phyloP scores from a whole-genome alignment of 2,797 vertebrate genomes.

The Coccyzus lansbergi region DNA sequence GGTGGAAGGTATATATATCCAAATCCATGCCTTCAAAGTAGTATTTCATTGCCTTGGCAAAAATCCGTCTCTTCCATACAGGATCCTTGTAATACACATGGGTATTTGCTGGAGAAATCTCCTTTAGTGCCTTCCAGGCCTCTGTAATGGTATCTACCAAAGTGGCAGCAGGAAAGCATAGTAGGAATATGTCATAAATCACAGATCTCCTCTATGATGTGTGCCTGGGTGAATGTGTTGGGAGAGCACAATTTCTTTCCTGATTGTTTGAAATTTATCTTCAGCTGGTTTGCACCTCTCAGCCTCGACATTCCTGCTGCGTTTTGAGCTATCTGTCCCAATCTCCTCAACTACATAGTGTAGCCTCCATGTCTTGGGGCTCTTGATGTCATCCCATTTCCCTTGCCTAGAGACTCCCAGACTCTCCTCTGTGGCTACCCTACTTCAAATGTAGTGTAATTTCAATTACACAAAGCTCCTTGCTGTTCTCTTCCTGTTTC shows the following conservation, averaged over 20 bases:
- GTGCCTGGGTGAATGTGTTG: background rate
- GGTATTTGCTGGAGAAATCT: background rate
- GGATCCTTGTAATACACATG: background rate
- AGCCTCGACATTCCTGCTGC: background rate
- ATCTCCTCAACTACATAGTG: background rate
- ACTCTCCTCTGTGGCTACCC: background rate
- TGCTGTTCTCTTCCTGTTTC: background rate
- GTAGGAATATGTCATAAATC: background rate
- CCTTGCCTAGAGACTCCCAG: background rate
- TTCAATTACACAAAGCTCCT: background rate
- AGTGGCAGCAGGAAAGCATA: background rate
- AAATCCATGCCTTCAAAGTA: background rate
- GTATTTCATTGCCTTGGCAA: background rate
- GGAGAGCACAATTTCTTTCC: background rate
- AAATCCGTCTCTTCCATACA: background rate
- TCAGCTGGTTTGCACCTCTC: background rate
- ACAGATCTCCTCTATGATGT: background rate
- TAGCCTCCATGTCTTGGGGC: background rate
- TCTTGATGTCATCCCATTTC: background rate
- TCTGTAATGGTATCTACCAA: background rate
- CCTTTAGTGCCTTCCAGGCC: background rate
- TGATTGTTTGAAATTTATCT: background rate
- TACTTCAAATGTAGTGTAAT: background rate
- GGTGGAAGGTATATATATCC: background rate
- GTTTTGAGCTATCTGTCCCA: background rate